phyloP scores from a whole-genome alignment of 1,140 invertebrate genomes.

The Gryllus bimaculatus region DNA sequence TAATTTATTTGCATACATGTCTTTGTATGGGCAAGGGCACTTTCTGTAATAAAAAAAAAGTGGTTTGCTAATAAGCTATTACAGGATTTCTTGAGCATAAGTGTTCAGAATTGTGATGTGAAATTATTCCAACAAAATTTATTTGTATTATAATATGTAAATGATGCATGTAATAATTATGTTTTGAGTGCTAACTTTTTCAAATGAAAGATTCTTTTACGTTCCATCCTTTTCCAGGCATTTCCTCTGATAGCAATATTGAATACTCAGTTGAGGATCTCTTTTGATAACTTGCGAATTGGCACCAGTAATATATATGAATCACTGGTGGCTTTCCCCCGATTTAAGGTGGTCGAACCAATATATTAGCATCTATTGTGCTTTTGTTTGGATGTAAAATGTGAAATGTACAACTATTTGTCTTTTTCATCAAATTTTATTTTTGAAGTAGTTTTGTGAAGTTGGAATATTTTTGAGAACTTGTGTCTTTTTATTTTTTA shows the following conservation, averaged over 20 bases:
- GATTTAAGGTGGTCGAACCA: conserved; percentile 34
- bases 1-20: not conserved
- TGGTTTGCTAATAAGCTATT: not conserved
- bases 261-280: conserved; percentile 33
- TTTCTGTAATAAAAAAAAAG: not conserved
- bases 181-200: not conserved
- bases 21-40: not conserved
- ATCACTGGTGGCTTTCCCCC: conserved; percentile 30
- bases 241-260: conserved; percentile 37
- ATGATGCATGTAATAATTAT: not conserved
- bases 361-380: not conserved
- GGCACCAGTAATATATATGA: conserved; percentile 33
- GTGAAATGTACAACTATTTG: no score
- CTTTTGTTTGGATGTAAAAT: no score
- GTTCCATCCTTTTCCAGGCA: conserved; percentile 30
- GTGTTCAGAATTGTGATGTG: no score
- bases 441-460: no score
- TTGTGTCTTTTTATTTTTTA: no score
- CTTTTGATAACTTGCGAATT: conserved; percentile 32
- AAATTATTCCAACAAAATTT: no score
- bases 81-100: no score
- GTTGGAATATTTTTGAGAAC: no score
- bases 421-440: no score
- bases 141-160: no score
- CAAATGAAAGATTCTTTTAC: not conserved